A percentile compares a stretch with the other conserved stretches of the same genome.
Conservation (phyloP, 2,113 vertebrate genomes). For the Oryzias melastigma region DNA sequence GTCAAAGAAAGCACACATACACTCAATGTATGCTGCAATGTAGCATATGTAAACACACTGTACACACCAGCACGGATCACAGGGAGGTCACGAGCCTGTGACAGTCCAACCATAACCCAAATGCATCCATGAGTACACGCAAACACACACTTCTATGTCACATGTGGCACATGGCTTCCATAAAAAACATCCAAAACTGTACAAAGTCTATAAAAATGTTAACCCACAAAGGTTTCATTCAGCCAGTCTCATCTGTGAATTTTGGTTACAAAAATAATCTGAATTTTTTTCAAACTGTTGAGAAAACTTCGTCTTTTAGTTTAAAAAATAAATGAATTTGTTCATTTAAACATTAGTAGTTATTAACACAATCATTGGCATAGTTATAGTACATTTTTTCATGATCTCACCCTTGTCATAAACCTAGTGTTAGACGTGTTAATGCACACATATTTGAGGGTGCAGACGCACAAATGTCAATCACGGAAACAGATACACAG, state of each 20-base stretch:
- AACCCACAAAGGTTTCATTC: constrained; percentile 43
- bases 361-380: too few species aligned
- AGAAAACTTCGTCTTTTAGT: too few species aligned
- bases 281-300: too few species aligned
- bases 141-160: constrained; percentile 20
- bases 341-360: too few species aligned
- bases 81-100: constrained; percentile 55
- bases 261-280: neutral
- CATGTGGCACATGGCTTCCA: constrained; percentile 30
- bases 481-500: constrained; percentile 38
- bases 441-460: neutral
- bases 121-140: constrained; percentile 22
- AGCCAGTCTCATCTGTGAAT: neutral
- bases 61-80: constrained; percentile 63
- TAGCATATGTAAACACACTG: constrained; percentile 55
- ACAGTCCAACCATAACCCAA: constrained; percentile 55
- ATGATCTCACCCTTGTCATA: too few species aligned
- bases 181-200: constrained; percentile 62
- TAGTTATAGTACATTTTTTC: too few species aligned
- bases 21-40: constrained; percentile 29
- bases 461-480: constrained; percentile 25
- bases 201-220: constrained; percentile 42
- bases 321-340: too few species aligned
- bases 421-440: too few species aligned
- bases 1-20: constrained; percentile 39